Percentiles rank a stretch among this genome's conserved stretches.
Evolutionary conservation across 1,140 invertebrate genomes (phyloP).

Genomic region (Luehdorfia chinensis): DNA sequence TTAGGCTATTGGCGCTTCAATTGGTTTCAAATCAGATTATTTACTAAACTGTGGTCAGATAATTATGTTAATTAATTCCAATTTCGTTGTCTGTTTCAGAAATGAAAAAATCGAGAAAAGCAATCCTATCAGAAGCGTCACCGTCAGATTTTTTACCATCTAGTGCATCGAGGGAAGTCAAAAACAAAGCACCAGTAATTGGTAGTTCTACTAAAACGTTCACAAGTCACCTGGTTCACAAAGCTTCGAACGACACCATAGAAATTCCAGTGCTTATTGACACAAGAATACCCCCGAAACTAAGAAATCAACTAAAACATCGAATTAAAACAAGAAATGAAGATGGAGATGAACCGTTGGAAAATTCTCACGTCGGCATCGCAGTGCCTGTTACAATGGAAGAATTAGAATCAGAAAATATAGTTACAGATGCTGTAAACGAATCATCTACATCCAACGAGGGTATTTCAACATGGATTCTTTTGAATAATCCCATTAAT

Average conservation of each 20-base stretch:
- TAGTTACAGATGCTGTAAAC: slow-evolving; percentile 59
- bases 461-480: slow-evolving; percentile 86
- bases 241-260: slow-evolving; percentile 47
- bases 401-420: slow-evolving; percentile 72
- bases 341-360: slow-evolving; percentile 49
- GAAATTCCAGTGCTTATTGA: slow-evolving; percentile 72
- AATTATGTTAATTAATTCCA: too few relatives aligned
- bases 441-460: slow-evolving; percentile 80
- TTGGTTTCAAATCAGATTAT: too few relatives aligned
- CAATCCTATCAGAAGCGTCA: neutral
- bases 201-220: slow-evolving; percentile 78
- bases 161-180: slow-evolving; percentile 51
- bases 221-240: slow-evolving; percentile 74
- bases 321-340: slow-evolving; percentile 65
- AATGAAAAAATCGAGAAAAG: neutral
- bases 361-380: slow-evolving; percentile 77
- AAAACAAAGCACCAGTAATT: slow-evolving; percentile 56
- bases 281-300: slow-evolving; percentile 80
- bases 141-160: slow-evolving; percentile 9
- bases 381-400: slow-evolving; percentile 78
- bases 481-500: slow-evolving; percentile 77
- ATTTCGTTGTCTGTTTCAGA: slow-evolving; percentile 1
- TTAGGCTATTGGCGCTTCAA: too few relatives aligned
- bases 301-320: slow-evolving; percentile 76
- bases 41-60: too few relatives aligned